Evolutionary conservation across 2,113 vertebrate species (phyloP), one percentile per base, ranked within the genome.

Genomic region (Serinus canaria): DNA sequence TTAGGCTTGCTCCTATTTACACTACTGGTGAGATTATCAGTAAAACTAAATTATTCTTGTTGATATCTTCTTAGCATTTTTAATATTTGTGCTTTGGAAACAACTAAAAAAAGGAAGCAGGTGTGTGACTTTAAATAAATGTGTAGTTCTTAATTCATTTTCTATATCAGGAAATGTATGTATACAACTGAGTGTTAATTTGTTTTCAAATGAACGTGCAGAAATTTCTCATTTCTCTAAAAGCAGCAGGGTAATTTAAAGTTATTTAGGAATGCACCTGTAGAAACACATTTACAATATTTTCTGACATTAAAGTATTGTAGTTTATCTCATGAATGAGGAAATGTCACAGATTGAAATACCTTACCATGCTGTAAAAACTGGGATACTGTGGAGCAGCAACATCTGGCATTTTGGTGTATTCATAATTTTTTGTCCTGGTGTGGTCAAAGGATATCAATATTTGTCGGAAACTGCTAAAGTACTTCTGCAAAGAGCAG

Each of bases 21-120:
- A 31, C 28, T 18, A 22, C 25, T 3, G 3, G 30, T 47, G 43
- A 89, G 53, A 76, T 75, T 53, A 83, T 8, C 58, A 58, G 28
- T 43, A 73, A 68, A 15, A 52, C 5, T 7, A 58, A 67, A 75
- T 35, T 52, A 46, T 44, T 72, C 73, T 87, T 66, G 87, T 44
- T 94, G 68, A 66, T 5, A 31, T 13, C 85, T 70, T 92, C 64
- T 87, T 74, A 89, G 39, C 6, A 41, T 72, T 92, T 95, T 90
- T 79, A 93, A 83, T 77, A 87, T 31, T 53, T 85, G 50, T 94
- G 79, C 60, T 91, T 90, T 79, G 43, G 82, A 79, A 97, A 67
- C 14, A 47, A 72, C 25, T 30, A 35, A 63, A 56, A 52, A 62
- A 63, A 58, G 16, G 55, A 86, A 91, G 39, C 2, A 4, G 25